Base-by-base conservation (phyloP, 2,888 invertebrate genomes). In the Rhogogaster chlorosoma region DNA sequence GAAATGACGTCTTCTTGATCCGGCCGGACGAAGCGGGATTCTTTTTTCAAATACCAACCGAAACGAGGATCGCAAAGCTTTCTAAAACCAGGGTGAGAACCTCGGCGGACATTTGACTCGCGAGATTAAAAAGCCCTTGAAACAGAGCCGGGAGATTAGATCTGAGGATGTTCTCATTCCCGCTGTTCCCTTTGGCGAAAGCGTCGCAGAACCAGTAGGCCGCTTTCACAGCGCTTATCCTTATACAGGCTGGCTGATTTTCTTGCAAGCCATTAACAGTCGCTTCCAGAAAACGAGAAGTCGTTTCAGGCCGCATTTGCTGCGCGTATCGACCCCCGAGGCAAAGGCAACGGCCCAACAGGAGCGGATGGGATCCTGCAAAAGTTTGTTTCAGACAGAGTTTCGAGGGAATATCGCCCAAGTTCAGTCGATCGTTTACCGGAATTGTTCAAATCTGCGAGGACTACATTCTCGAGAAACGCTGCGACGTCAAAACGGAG, bases 321-420 rank as follows among this genome's bases (percentile, higher is more conserved):
- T 93, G 91, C 5, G 94, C 93, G 88, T 94, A 95, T 87, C 94
- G 92, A 88, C 95, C 95, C 36, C 95, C 95, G 61, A 94, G 93
- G 93, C 95, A 95, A 67, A 95, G 89, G 88, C 95, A 95, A 86
- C 95, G 93, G 4, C 95, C 95, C 85, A 95, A 91, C 82, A 95
- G 93, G 88, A 95, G 95, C 15, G 95, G 94, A 73, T 93, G 92
- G 18, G 93, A 93, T 61, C 90, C 94, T 94, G 67, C 10, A 86
- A 87, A 86, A 32, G 64, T 22, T 38, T 0, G 85, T 80, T 57
- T 86, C 7, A 85, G 85, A 83, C 15, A 45, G 5, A 1, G n/a
- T 29, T 77, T 26, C 9, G n/a, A n/a, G 22, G 1, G 22, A 22
- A 22, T 18, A 71, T 22, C 18, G 10, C 18, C 53, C 49, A 49